Evolutionary conservation across 2,797 vertebrate genomes (phyloP), one percentile per base, ranked within the genome.

Genomic region (Ctenopoma multispine): DNA sequence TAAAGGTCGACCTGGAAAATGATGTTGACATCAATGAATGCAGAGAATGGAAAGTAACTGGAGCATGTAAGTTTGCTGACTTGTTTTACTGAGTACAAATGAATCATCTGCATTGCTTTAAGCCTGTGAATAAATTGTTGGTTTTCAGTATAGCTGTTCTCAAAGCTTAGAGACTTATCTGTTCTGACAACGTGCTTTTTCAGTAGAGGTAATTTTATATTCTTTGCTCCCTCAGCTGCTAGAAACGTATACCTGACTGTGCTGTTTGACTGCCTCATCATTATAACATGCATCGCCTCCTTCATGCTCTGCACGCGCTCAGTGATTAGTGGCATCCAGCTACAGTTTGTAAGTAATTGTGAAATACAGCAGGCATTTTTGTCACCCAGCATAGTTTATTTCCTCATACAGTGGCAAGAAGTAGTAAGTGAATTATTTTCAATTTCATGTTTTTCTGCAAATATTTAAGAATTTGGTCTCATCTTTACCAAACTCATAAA

Each of bases 261-360:
- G 93, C 88, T 97, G 78, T 98, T 98, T 0, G 98, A 99, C 77
- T 93, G 91, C 73, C 80, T 97, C 83, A 95, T 99, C 76, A 95
- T 98, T 56, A 5, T 97, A 77, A 96, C 87, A 0, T 99, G 98
- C 76, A 55, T 96, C 76, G 76, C 84, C 34, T 99, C 98, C 0
- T 69, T 96, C 69, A 72, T 90, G n/a, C 96, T 99, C 81, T 99
- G 98, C 66, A 85, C 81, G 0, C 94, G 97, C 72, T 99, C 98
- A 0, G 94, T 99, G 62, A 51, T 95, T 69, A 95, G 84, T 68
- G 97, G 97, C 63, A 88, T 97, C 75, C 87, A 46, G 47, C 95
- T 99, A 60, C 96, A 97, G 90, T 89, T 92, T 78, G 97, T 99
- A 86, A 84, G 96, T 86, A 13, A 44, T 36, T 10, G 15, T 18